Evolutionary conservation across 2,888 invertebrate genomes (phyloP).

Genomic region (Aradus depressus): DNA sequence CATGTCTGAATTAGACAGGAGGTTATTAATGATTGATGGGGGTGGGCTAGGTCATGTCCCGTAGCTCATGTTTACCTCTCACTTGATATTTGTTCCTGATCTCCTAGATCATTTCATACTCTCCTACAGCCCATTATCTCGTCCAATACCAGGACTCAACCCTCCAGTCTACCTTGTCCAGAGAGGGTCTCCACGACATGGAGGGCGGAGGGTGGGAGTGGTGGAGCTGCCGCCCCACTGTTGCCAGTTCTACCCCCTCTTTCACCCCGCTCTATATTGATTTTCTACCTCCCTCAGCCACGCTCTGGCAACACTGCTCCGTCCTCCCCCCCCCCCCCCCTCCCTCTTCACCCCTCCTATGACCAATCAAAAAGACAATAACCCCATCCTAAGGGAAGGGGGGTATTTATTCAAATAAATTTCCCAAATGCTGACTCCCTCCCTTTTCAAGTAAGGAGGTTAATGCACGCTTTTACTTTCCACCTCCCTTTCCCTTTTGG

Average conservation of each 20-base stretch:
- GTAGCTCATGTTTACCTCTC: neutral
- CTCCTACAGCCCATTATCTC: neutral
- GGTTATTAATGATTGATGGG: no score
- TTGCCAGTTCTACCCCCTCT: constrained; percentile 8
- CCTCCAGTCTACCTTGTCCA: neutral
- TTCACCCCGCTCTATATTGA: constrained; percentile 6
- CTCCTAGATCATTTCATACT: no score
- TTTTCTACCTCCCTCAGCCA: constrained; percentile 16
- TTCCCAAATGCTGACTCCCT: no score
- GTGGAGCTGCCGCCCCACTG: no score
- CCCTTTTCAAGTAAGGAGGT: no score
- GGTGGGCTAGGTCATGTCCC: no score
- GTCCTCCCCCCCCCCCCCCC: constrained; percentile 4
- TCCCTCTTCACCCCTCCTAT: neutral
- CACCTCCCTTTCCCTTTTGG: no score
- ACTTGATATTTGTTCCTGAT: neutral
- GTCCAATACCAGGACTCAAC: neutral
- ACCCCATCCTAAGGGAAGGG: neutral
- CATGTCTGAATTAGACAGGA: no score
- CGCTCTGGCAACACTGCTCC: constrained; percentile 19
- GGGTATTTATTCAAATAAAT: no score
- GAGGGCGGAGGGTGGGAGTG: constrained; percentile 3
- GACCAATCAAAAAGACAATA: constrained; percentile 21
- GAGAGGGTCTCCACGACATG: neutral
- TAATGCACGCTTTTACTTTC: no score